phyloP scores from a whole-genome alignment of 2,113 vertebrate species.

The Pantherophis guttatus region DNA sequence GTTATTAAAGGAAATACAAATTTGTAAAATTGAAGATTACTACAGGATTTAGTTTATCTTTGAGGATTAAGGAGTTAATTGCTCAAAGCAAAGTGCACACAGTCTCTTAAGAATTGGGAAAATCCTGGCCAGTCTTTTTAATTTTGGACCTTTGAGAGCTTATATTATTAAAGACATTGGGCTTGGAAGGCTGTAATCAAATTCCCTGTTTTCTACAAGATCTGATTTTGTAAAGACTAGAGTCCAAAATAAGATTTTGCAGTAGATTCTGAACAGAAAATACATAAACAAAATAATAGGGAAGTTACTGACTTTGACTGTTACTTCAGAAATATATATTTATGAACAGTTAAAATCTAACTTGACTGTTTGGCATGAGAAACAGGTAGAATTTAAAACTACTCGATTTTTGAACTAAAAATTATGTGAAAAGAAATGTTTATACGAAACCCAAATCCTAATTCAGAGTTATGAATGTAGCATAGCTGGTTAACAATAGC shows the following conservation, averaged over 20 bases:
- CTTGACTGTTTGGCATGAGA: not conserved
- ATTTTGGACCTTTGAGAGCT: not conserved
- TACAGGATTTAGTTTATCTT: not conserved
- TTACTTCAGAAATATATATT: not conserved
- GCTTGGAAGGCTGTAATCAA: not conserved
- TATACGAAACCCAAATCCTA: not conserved
- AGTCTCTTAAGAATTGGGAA: not conserved
- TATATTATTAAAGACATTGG: not conserved
- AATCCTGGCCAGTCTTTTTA: not conserved
- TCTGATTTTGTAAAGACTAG: not conserved
- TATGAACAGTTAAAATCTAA: not conserved
- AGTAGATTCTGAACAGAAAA: not conserved
- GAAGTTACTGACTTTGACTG: not conserved
- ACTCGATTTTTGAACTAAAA: not conserved
- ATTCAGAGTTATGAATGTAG: not conserved
- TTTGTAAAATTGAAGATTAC: not conserved
- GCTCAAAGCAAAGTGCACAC: not conserved
- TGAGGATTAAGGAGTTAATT: not conserved
- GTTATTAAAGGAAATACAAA: not conserved
- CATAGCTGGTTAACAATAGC: not conserved
- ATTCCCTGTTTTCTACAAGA: not conserved
- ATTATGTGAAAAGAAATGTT: not conserved
- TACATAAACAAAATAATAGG: not conserved
- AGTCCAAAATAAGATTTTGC: not conserved
- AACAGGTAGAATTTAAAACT: not conserved